Evolutionary conservation across 2,797 vertebrate species (phyloP), one percentile per base, ranked within the genome.

Genomic region (Apogon talboti): DNA sequence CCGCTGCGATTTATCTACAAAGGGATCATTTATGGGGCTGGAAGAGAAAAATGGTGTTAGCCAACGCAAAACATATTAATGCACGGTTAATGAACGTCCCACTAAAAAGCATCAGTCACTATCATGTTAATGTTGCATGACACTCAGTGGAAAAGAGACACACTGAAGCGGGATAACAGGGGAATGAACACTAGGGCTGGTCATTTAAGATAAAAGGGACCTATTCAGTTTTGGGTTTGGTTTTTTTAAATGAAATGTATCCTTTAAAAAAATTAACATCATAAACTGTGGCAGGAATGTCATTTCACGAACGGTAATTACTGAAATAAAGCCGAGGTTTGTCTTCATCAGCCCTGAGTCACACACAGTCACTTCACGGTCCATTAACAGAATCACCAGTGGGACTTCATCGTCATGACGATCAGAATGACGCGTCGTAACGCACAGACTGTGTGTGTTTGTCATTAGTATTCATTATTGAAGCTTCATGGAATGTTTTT

Each of bases 11-110:
- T 82, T 81, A 90, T 92, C 82, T 79, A 52, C 65, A 84, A 70
- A 30, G 12, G 49, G 66, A 78, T 81, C 85, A 76, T 84, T 85
- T 71, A 41, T 2, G 60, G 71, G 56, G 41, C 51, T 9, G 8
- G 14, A 49, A 42, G 59, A 74, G 66, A 83, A 71, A 77, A 76
- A 79, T 73, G 42, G 57, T 61, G 71, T 84, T 76, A 85, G 76
- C 74, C 81, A 68, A 90, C 7, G 52, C 64, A 79, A 87, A 86
- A 83, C 83, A 84, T 78, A 88, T 89, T 81, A 84, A 80, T 82
- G 74, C 65, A 64, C 43, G 53, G 37, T 76, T 89, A 87, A 91
- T 83, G 89, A 85, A 71, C 76, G 73, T 85, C 79, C 73, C 24
- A 41, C 52, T 43, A 49, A 61, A 46, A 30, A 67, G 55, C 69